phyloP scores from a whole-genome alignment of 37 sponge, comb jelly and placozoan species.

The Amphimedon queenslandica region DNA sequence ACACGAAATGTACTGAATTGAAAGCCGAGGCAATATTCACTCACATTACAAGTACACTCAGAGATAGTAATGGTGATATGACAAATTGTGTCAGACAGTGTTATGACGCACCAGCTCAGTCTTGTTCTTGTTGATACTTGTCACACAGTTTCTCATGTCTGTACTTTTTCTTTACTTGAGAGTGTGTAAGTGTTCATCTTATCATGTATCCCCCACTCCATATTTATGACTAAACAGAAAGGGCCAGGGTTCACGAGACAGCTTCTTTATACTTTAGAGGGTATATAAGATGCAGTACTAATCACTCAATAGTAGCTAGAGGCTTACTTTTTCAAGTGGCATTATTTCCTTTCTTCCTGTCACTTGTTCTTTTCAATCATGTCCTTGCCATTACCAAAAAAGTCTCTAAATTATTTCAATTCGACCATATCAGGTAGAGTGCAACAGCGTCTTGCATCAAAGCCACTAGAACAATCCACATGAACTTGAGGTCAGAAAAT shows the following conservation, averaged over 20 bases:
- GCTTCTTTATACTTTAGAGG: not conserved
- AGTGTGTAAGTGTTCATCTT: constrained; percentile 5
- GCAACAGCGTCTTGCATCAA: constrained; percentile 6
- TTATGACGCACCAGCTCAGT: too few species aligned
- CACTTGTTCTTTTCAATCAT: constrained; percentile 1
- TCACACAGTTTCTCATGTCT: not conserved
- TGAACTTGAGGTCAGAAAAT: too few species aligned
- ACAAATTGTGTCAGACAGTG: constrained; percentile 13
- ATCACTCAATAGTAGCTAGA: not conserved
- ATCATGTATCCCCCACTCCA: too few species aligned
- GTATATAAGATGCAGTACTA: not conserved
- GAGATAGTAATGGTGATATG: not conserved
- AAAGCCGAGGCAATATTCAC: not conserved
- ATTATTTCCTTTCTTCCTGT: too few species aligned
- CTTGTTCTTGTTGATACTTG: constrained; percentile 20
- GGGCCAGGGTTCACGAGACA: not conserved
- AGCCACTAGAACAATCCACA: constrained; percentile 9
- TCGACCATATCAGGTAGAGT: not conserved
- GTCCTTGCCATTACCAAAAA: not conserved
- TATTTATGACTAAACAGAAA: constrained; percentile 6
- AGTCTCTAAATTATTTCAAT: not conserved
- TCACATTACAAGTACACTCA: constrained; percentile 1
- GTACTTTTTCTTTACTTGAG: constrained; percentile 2
- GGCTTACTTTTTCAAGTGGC: constrained; percentile 15
- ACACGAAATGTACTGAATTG: not conserved